phyloP scores from a whole-genome alignment of 2,888 invertebrate genomes.

The Heliothis peltigera region DNA sequence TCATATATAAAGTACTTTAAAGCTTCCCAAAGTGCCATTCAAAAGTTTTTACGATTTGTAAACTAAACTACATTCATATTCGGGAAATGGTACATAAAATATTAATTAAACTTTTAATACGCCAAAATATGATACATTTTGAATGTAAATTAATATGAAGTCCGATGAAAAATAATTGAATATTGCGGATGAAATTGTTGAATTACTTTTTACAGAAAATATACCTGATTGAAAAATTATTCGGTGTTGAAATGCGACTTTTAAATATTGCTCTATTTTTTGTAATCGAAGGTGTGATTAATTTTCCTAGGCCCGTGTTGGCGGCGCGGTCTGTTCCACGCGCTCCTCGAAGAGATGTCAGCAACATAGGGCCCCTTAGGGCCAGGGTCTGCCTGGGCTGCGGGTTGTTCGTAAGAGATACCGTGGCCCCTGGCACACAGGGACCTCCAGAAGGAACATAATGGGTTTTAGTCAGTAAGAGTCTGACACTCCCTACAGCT shows the following conservation, averaged over 20 bases:
- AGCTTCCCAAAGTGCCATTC: constrained; percentile 51
- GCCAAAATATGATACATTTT: constrained; percentile 32
- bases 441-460: too few relatives aligned
- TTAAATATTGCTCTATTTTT: neutral
- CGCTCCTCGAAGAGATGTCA: too few relatives aligned
- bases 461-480: too few relatives aligned
- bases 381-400: too few relatives aligned
- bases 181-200: neutral
- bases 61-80: constrained; percentile 51
- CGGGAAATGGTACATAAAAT: constrained; percentile 52
- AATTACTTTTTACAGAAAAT: neutral
- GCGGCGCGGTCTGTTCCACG: too few relatives aligned
- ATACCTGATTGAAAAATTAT: neutral
- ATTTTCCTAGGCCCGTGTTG: too few relatives aligned
- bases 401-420: too few relatives aligned
- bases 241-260: neutral
- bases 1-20: constrained; percentile 54
- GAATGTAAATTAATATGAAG: constrained; percentile 6
- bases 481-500: too few relatives aligned
- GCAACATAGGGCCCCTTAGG: too few relatives aligned
- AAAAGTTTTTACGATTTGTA: constrained; percentile 59
- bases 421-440: too few relatives aligned
- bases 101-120: constrained; percentile 55
- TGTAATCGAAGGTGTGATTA: neutral
- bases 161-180: neutral